Evolutionary conservation across 2,113 vertebrate species (phyloP), one percentile per base, ranked within the genome.

Genomic region (Periophthalmus modestus): DNA sequence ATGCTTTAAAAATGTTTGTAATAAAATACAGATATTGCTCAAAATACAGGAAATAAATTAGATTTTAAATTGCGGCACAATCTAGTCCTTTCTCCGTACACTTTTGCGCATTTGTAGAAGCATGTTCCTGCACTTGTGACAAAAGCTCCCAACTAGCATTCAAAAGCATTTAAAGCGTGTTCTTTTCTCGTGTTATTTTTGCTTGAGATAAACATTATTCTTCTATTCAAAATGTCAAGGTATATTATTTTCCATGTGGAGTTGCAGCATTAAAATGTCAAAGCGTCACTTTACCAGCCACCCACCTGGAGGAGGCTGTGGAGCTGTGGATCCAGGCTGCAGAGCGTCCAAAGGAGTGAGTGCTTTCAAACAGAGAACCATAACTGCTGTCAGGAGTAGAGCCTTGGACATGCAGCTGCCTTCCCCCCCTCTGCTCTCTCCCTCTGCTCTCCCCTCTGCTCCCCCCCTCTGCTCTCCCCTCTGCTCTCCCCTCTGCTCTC

Each of bases 391-490:
- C 96, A 71, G 52, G 61, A 57, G 76, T 63, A 19, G 67, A 70
- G 11, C 59, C 65, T 52, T 7, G 69, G 19, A 52, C 70, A 21
- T 46, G 70, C 68, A 81, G 82, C 19, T 89, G 87, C 10, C 39
- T 43, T 69, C 86, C 88, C 78, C 87, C 72, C 55, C 90, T 93
- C 55, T 91, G 90, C 74, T 86, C 93, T 80, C 91, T n/a, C 93
- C 81, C 93, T 90, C 74, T 97, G 88, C 77, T 96, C 95, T 84
- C 94, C 94, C 78, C 87, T 72, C 55, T 90, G 93, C 58, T 92
- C 91, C 74, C n/a, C n/a, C n/a, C n/a, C n/a, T n/a, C n/a, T n/a
- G n/a, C 89, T 93, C 93, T 75, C 95, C 96, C 85, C 98, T 84
- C 63, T 97, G 87, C 77, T 96, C 95, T 85, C 94, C 94, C 78